Conservation (phyloP, 1,140 invertebrate species). For the Drosophila ercepeae region DNA sequence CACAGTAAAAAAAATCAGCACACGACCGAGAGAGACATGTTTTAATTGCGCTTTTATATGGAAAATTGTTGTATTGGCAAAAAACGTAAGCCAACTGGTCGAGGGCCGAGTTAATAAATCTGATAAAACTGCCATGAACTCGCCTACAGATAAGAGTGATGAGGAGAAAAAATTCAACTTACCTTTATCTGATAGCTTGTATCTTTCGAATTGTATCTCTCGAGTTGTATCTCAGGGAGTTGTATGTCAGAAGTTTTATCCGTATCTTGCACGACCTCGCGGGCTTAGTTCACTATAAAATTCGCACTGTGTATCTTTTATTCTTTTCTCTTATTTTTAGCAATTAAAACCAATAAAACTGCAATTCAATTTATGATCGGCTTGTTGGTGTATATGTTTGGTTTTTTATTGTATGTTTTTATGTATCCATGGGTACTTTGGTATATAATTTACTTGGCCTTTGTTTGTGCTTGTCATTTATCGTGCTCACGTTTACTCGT, state of each 20-base stretch:
- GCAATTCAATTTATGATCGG: constrained; percentile 31
- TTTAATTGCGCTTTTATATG: constrained; percentile 45
- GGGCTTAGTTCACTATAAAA: constrained; percentile 12
- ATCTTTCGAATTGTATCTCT: constrained; percentile 11
- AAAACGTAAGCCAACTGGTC: constrained; percentile 29
- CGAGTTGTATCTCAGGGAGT: constrained; percentile 5
- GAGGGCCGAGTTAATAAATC: constrained; percentile 11
- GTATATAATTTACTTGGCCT: constrained; percentile 16
- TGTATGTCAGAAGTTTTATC: too few relatives aligned
- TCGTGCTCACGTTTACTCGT: constrained; percentile 31
- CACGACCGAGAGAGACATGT: constrained; percentile 20
- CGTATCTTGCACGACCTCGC: not conserved
- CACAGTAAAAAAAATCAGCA: constrained; percentile 5
- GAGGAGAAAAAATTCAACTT: constrained; percentile 2
- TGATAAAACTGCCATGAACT: not conserved
- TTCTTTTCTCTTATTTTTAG: constrained; percentile 14
- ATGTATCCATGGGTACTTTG: constrained; percentile 9
- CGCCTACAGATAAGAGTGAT: not conserved
- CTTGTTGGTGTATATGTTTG: too few relatives aligned
- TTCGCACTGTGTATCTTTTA: constrained; percentile 5
- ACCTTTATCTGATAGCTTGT: constrained; percentile 17
- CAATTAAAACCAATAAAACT: constrained; percentile 54
- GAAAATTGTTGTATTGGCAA: constrained; percentile 41
- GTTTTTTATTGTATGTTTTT: not conserved
- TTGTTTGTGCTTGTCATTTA: constrained; percentile 26